Conservation (phyloP, 2,888 invertebrate genomes). For the Perdita meconis region DNA sequence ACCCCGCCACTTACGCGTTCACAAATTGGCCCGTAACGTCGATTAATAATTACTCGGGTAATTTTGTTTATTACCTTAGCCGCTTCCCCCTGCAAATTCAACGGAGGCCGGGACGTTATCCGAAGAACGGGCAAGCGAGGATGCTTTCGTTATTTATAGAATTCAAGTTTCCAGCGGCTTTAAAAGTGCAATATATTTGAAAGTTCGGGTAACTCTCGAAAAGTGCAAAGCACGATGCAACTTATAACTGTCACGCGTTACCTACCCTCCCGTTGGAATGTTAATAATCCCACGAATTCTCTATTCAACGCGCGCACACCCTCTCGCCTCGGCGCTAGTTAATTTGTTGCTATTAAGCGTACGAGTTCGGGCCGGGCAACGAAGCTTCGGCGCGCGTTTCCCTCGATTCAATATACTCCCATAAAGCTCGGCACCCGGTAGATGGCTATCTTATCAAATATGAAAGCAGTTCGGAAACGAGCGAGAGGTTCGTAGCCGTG, state of each 20-base stretch:
- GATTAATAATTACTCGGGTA: constrained; percentile 44
- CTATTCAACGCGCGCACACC: neutral
- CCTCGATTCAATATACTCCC: constrained; percentile 36
- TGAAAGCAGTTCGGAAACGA: constrained; percentile 46
- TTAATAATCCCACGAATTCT: constrained; percentile 38
- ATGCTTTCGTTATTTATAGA: constrained; percentile 60
- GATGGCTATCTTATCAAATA: constrained; percentile 64
- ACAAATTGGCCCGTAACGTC: constrained; percentile 31
- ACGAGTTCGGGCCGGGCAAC: neutral
- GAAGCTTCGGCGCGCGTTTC: constrained; percentile 13
- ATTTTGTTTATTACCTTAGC: constrained; percentile 42
- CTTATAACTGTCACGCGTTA: constrained; percentile 43
- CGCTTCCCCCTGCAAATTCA: constrained; percentile 18
- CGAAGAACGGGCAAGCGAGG: constrained; percentile 15
- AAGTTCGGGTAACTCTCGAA: constrained; percentile 52
- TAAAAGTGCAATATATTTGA: constrained; percentile 48
- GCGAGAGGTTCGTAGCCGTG: constrained; percentile 34
- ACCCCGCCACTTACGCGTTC: constrained; percentile 12
- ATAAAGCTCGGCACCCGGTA: constrained; percentile 20
- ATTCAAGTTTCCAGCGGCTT: constrained; percentile 47
- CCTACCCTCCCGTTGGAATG: constrained; percentile 22
- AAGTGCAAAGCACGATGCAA: constrained; percentile 38
- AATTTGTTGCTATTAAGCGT: constrained; percentile 17
- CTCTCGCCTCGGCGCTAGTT: neutral
- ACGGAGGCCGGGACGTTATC: constrained; percentile 32